Evolutionary conservation across 1,140 invertebrate species (phyloP), one percentile per base, ranked within the genome.

Genomic region (Plutomurus gul): DNA sequence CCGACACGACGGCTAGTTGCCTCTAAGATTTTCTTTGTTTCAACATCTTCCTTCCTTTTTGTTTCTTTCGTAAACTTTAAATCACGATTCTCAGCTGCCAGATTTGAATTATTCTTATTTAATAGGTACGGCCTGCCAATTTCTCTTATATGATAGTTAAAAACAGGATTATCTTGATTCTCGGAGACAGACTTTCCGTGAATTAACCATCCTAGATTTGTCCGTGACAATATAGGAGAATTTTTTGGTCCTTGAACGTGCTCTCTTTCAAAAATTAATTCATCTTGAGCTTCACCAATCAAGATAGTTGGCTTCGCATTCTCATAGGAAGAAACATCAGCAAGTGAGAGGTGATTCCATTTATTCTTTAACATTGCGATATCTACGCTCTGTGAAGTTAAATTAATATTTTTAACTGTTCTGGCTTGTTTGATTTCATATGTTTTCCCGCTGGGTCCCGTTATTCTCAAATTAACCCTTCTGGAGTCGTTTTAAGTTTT

Each of bases 81-180:
- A 25, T 77, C 80, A n/a, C 79, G 37, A 3, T 77, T 47, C 20
- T 81, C 80, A 11, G 75, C 70, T 13, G 71, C 43, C 43, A 78
- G 76, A 13, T 65, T 75, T 13, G 46, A 73, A 8, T 81, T 56
- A 0, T 79, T 39, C 8, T 43, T 11, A 5, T 70, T 36, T 22
- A 75, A 46, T 39, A 81, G 33, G n/a, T 79, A 47, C 11, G 7
- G 10, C n/a, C 16, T 43, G 2, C 13, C 43, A 22, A 49, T 25
- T 8, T 27, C 7, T 8, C 6, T 49, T 49, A 22, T 11, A 49
- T 22, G 40, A 11, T 22, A 27, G 20, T 1, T 4, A 11, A 65
- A 33, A 2, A 7, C 65, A 7, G 11, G 4, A 16, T 20, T 6
- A 4, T 37, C 6, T 25, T n/a, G 16, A 13, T 25, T 20, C 3